Evolutionary conservation across 2,113 vertebrate genomes (phyloP), one percentile per base, ranked within the genome.

Genomic region (Delphinus delphis): DNA sequence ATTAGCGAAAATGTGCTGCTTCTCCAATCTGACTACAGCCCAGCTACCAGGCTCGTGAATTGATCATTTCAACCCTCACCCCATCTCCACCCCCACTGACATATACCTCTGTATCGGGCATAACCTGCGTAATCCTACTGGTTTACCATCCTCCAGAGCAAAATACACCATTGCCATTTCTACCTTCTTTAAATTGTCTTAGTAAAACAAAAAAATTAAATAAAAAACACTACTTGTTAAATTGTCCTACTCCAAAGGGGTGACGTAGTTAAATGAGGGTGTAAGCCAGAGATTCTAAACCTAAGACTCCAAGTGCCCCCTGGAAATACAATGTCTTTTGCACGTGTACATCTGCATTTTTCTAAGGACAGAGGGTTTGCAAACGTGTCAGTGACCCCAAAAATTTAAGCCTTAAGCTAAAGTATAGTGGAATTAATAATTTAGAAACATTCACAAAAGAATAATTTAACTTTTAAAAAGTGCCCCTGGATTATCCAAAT

Each of bases 391-490:
- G 13, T 73, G 93, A 93, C 20, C 58, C 53, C 60, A 26, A 76
- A 85, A 47, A 67, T 17, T 33, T 93, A 80, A 97, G 73, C 87
- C 20, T 36, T 70, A 88, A 89, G 15, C 88, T 63, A 95, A 85
- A 86, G 20, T n/a, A 38, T 50, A 73, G 31, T 70, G 47, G 60
- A 89, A 93, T 93, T 86, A 88, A 88, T 97, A 89, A 93, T 71
- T 91, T 71, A 93, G 11, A 89, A 89, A 82, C 63, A 33, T 23
- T 55, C 41, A 33, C 21, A 41, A 68, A 94, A 77, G 26, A 97
- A 79, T 90, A 95, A 90, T 53, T 67, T 50, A 91, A 84, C 15
- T 31, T 89, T 95, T 44, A 25, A 67, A 89, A 94, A 84, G 5
- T 84, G 25, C 8, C 62, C 15, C 17, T 95, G 44, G 0, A 65